A percentile compares a stretch with the other conserved stretches of the same genome.
Conservation (phyloP, 2,888 invertebrate species). For the Serripes groenlandicus region DNA sequence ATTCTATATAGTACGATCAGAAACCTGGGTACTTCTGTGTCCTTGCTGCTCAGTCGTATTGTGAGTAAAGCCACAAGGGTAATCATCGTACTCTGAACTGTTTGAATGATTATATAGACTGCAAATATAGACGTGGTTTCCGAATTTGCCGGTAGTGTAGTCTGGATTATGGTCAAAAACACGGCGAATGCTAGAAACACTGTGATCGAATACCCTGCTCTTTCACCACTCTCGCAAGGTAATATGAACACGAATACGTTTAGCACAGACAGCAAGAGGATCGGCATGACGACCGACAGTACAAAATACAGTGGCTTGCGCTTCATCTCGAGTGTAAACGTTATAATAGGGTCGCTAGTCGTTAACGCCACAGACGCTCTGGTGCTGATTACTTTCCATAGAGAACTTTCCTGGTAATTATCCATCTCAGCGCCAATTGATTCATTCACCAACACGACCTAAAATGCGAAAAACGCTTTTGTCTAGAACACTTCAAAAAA, state of each 20-base stretch:
- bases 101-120: conserved; percentile 51
- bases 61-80: conserved; percentile 25
- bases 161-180: conserved; percentile 49
- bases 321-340: conserved; percentile 38
- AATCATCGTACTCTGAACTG: conserved; percentile 42
- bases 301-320: conserved; percentile 51
- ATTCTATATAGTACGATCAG: background rate
- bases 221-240: conserved; percentile 57
- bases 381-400: conserved; percentile 42
- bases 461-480: background rate
- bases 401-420: conserved; percentile 38
- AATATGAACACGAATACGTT: conserved; percentile 51
- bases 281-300: conserved; percentile 45
- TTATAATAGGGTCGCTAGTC: conserved; percentile 32
- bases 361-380: background rate
- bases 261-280: conserved; percentile 43
- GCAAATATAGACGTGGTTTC: conserved; percentile 43
- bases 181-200: conserved; percentile 62
- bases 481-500: background rate
- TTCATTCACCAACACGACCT: conserved; percentile 46
- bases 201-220: conserved; percentile 51
- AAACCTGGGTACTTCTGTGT: background rate
- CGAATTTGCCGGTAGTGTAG: conserved; percentile 51
- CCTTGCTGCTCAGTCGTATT: conserved; percentile 15
- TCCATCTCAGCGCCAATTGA: conserved; percentile 32